These are phyloP conservation scores for Phenganax subtilis DNA, from an alignment of 92 coral and sea anemone species.

Conservation along the genomic window DNA sequence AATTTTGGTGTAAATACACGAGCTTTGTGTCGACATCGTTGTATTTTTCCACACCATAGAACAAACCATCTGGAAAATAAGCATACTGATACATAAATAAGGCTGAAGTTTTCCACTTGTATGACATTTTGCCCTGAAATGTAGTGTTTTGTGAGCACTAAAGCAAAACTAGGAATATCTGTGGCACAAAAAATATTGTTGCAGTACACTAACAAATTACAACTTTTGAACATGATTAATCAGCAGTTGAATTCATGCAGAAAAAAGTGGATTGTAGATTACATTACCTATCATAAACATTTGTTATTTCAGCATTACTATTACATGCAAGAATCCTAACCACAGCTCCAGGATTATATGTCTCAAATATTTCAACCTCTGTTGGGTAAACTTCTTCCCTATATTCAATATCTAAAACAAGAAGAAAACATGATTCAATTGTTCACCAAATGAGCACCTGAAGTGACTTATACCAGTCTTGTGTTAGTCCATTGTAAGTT, in stretches of 20 bases:
- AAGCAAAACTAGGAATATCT: no score
- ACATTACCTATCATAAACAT: neutral
- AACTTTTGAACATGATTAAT: neutral
- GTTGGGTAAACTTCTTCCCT: constrained; percentile 64
- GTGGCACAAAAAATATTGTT: no score
- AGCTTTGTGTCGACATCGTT: constrained; percentile 57
- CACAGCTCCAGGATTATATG: constrained; percentile 95
- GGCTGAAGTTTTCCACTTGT: no score
- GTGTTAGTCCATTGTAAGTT: no score
- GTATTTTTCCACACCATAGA: constrained; percentile 69
- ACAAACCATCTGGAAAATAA: constrained; percentile 61
- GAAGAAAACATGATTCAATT: neutral
- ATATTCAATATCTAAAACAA: constrained; percentile 60
- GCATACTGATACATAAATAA: neutral
- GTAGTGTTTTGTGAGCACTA: no score
- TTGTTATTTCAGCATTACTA: neutral
- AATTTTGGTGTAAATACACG: constrained; percentile 62
- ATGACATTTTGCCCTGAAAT: no score
- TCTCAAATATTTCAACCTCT: constrained; percentile 74
- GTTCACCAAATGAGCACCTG: neutral
- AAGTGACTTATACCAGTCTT: no score
- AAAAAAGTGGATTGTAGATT: neutral
- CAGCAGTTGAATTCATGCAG: neutral
- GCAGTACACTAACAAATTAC: neutral
- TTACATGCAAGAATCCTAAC: constrained; percentile 76